Conservation (phyloP, 2,888 invertebrate genomes). For the Neoscelio sp. region DNA sequence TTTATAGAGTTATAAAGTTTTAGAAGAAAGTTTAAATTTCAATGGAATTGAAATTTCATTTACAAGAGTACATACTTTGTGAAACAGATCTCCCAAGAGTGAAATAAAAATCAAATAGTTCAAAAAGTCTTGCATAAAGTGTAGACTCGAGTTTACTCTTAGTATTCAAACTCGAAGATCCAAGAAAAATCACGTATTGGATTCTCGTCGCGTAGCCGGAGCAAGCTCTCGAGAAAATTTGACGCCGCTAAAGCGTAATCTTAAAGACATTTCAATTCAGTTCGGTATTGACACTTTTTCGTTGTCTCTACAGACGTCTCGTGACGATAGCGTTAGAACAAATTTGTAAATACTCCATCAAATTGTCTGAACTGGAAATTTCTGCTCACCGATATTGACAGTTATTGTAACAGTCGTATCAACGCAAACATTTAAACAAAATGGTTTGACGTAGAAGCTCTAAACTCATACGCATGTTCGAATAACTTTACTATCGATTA, state of each 20-base stretch:
- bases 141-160: constrained; percentile 56
- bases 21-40: constrained; percentile 54
- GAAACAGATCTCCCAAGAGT: constrained; percentile 56
- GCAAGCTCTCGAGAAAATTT: constrained; percentile 60
- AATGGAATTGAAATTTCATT: constrained; percentile 55
- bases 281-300: constrained; percentile 63
- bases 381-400: constrained; percentile 15
- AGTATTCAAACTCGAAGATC: constrained; percentile 62
- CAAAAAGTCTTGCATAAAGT: constrained; percentile 61
- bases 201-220: constrained; percentile 60
- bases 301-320: constrained; percentile 54
- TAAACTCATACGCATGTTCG: no score
- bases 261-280: constrained; percentile 66
- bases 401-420: constrained; percentile 13
- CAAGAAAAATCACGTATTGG: constrained; percentile 60
- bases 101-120: constrained; percentile 61
- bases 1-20: constrained; percentile 49
- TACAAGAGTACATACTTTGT: constrained; percentile 56
- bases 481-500: no score
- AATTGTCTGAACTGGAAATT: constrained; percentile 40
- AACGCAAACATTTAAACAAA: not conserved
- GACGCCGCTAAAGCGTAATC: constrained; percentile 64
- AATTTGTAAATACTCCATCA: constrained; percentile 52
- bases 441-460: no score
- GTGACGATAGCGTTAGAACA: constrained; percentile 62